phyloP scores from a whole-genome alignment of 2,797 vertebrate genomes.

The Clamator glandarius region DNA sequence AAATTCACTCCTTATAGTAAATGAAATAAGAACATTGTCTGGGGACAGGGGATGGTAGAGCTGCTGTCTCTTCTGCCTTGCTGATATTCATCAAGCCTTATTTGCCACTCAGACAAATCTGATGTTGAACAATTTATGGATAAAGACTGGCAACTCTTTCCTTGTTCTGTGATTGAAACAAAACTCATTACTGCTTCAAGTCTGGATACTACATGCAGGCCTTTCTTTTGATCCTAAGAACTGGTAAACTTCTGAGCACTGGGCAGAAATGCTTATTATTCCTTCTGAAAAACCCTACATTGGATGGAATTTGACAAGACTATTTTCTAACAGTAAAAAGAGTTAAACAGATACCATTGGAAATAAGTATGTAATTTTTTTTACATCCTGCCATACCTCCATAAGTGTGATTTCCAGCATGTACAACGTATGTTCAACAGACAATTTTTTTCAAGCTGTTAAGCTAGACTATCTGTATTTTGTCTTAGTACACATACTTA shows the following conservation, averaged over 20 bases:
- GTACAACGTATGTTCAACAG: background rate
- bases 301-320: background rate
- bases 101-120: background rate
- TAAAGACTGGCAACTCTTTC: background rate
- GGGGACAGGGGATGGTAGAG: background rate
- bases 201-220: background rate
- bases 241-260: background rate
- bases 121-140: background rate
- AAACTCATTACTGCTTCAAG: background rate
- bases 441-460: background rate
- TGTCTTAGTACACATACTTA: background rate
- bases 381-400: background rate
- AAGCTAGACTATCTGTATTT: background rate
- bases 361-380: background rate
- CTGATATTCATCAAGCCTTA: background rate
- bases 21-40: background rate
- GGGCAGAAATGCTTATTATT: background rate
- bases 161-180: background rate
- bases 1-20: background rate
- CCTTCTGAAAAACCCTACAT: background rate
- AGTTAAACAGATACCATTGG: background rate
- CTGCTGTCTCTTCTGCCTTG: background rate
- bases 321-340: background rate
- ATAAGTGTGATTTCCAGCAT: background rate
- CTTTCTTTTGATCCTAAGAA: background rate